Percentiles rank a stretch among this genome's conserved stretches.
Conservation (phyloP, 2,888 invertebrate species). For the Lasioglossum oenotherae region DNA sequence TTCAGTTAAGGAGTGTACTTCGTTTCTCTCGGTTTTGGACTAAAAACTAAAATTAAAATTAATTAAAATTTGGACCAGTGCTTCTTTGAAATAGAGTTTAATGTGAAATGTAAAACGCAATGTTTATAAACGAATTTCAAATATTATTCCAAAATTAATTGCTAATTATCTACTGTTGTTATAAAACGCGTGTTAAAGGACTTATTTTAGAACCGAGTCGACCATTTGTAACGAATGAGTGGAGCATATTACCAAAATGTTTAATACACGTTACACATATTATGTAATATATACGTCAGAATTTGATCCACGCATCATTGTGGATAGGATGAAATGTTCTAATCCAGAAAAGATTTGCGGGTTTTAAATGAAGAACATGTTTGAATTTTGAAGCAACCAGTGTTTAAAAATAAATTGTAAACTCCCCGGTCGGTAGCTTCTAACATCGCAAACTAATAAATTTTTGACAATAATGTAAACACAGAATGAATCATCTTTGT, state of each 20-base stretch:
- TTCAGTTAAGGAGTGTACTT: neutral
- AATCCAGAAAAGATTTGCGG: neutral
- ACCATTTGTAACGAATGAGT: neutral
- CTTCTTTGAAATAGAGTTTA: neutral
- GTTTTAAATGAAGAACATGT: neutral
- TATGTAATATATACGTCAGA: neutral
- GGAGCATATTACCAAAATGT: neutral
- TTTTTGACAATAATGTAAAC: conserved; percentile 3
- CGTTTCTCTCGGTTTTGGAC: neutral
- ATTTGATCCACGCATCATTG: neutral
- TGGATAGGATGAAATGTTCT: neutral
- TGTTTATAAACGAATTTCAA: neutral
- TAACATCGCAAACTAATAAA: neutral
- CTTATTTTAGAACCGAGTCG: neutral
- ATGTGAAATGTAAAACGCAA: neutral
- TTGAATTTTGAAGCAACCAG: neutral
- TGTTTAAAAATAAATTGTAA: neutral
- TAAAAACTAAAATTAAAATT: neutral
- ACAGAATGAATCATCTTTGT: neutral
- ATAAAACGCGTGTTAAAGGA: neutral
- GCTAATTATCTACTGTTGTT: neutral
- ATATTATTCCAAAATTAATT: neutral
- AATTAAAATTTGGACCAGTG: neutral
- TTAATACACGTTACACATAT: neutral
- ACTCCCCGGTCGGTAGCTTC: neutral